Percentiles rank a stretch among this genome's conserved stretches.
These are phyloP conservation scores for Anguilla obscura DNA, from an alignment of 2,797 vertebrate species.

Conservation along the genomic window DNA sequence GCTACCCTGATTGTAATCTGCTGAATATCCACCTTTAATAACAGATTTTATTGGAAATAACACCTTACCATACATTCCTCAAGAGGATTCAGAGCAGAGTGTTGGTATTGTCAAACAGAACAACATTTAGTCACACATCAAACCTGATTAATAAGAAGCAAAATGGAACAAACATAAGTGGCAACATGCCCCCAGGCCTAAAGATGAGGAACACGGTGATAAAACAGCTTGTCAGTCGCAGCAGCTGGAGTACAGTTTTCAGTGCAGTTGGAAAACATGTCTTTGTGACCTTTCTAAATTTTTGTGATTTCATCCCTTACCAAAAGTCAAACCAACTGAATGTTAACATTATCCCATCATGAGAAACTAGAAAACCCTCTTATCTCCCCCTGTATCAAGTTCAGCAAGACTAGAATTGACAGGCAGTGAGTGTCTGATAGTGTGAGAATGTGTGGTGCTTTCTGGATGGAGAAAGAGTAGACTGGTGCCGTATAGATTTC, in stretches of 20 bases:
- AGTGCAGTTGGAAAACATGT: background rate
- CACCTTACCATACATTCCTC: background rate
- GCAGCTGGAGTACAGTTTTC: background rate
- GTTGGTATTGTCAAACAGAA: background rate
- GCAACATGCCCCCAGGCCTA: background rate
- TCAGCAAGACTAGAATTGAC: background rate
- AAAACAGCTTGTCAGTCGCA: background rate
- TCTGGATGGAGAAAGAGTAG: background rate
- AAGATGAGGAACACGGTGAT: background rate
- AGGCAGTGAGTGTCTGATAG: background rate
- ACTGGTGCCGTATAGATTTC: background rate
- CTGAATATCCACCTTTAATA: background rate
- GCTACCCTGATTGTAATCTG: background rate
- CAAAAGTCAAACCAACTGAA: background rate
- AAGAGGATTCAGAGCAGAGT: background rate
- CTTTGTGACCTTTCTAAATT: background rate
- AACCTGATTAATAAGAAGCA: background rate
- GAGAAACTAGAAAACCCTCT: background rate
- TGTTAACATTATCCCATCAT: background rate
- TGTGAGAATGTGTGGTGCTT: background rate
- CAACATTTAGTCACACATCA: background rate
- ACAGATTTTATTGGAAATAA: background rate
- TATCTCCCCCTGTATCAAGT: background rate
- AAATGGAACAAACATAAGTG: background rate
- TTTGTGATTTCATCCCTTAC: background rate